A percentile compares a stretch with the other conserved stretches of the same genome.
These are phyloP conservation scores for Hecatera dysodea DNA, from an alignment of 2,888 invertebrate genomes.

Conservation along the genomic window DNA sequence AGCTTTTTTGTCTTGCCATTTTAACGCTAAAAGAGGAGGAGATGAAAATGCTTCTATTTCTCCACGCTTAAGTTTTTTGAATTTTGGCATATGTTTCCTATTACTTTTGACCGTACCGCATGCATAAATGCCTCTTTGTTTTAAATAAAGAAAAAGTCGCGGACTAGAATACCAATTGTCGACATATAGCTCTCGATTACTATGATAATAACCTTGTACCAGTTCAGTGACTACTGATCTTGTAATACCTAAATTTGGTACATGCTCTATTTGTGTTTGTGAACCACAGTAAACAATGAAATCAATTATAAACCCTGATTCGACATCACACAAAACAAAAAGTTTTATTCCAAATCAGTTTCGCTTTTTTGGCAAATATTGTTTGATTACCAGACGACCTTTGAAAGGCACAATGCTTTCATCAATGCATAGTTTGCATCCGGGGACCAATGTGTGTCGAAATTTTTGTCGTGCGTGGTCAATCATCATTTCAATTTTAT, in stretches of 20 bases:
- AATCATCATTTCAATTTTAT: conserved; percentile 34
- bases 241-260: conserved; percentile 47
- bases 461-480: conserved; percentile 55
- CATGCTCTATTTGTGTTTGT: conserved; percentile 48
- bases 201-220: conserved; percentile 54
- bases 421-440: conserved; percentile 59
- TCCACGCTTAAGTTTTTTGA: conserved; percentile 48
- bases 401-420: conserved; percentile 65
- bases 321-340: conserved; percentile 64
- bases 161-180: conserved; percentile 66
- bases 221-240: conserved; percentile 56
- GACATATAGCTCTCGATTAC: conserved; percentile 58
- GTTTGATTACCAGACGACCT: conserved; percentile 58
- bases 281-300: conserved; percentile 62
- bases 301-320: conserved; percentile 58
- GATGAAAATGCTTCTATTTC: conserved; percentile 45
- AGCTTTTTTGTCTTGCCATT: conserved; percentile 75
- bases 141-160: conserved; percentile 57
- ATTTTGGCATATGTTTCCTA: conserved; percentile 61
- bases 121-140: conserved; percentile 55
- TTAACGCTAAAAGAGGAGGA: conserved; percentile 58
- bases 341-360: conserved; percentile 61
- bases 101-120: conserved; percentile 61
- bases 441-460: conserved; percentile 49
- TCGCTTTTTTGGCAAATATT: conserved; percentile 62